Percentiles rank a stretch among this genome's conserved stretches.
These are phyloP conservation scores for Listronotus bonariensis DNA, from an alignment of 1,140 invertebrate species.

Conservation along the genomic window DNA sequence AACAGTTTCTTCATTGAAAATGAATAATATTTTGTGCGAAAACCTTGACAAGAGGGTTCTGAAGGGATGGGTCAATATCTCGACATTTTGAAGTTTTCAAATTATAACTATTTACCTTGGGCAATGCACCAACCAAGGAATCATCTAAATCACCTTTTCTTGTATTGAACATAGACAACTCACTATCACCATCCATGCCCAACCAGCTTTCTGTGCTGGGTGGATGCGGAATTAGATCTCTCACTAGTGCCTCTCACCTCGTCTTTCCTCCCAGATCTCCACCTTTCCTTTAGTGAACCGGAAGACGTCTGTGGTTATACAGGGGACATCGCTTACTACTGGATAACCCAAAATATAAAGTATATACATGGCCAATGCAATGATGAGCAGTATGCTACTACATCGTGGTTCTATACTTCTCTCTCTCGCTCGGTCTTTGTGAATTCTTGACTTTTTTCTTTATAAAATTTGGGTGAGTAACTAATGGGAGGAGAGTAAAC, in stretches of 20 bases:
- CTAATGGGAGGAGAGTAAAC: too few relatives aligned
- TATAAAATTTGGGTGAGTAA: too few relatives aligned
- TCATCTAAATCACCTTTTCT: conserved; percentile 69
- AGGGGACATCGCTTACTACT: conserved; percentile 95
- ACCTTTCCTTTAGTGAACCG: conserved; percentile 88
- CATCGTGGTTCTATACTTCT: too few relatives aligned
- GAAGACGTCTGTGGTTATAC: conserved; percentile 93
- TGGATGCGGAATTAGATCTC: conserved; percentile 89
- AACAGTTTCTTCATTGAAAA: too few relatives aligned
- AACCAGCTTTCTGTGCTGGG: conserved; percentile 93
- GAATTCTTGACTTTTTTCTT: too few relatives aligned
- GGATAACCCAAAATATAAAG: conserved; percentile 94
- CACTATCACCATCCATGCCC: conserved; percentile 87
- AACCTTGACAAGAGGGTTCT: too few relatives aligned
- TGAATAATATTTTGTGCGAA: too few relatives aligned
- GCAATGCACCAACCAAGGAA: conserved; percentile 50
- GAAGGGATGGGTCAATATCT: too few relatives aligned
- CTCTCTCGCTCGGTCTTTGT: too few relatives aligned
- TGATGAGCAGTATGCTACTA: too few relatives aligned
- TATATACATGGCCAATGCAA: too few relatives aligned
- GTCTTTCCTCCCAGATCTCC: conserved; percentile 90
- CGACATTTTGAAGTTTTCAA: too few relatives aligned
- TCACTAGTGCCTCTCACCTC: conserved; percentile 87
- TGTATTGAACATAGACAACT: conserved; percentile 75
- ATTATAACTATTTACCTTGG: conserved; percentile 44